phyloP scores from a whole-genome alignment of 2,113 vertebrate genomes.

The Cygnus atratus region DNA sequence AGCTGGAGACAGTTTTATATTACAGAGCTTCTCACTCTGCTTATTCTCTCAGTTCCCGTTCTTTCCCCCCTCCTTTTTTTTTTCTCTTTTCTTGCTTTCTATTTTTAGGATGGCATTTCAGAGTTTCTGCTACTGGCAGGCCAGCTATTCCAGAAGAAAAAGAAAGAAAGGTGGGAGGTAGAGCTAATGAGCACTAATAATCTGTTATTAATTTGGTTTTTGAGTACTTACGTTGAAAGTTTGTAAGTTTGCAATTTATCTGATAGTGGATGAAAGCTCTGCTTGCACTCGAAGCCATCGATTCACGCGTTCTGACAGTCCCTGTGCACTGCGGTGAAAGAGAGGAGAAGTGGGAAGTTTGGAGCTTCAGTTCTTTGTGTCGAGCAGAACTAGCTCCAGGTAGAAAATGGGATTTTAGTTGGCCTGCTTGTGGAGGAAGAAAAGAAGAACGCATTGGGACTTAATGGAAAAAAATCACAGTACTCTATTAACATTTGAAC shows the following conservation, averaged over 20 bases:
- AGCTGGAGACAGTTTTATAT: conserved; percentile 45
- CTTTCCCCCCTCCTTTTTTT: not conserved
- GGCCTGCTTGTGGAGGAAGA: rapidly evolving
- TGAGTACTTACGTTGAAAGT: not conserved
- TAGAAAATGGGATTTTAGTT: not conserved
- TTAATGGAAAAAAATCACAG: not conserved
- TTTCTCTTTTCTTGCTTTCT: conserved; percentile 11
- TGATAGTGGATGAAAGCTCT: not conserved
- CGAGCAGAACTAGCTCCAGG: not conserved
- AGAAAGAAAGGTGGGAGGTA: conserved; percentile 19
- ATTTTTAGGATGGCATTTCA: conserved; percentile 49
- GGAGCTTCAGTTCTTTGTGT: not conserved
- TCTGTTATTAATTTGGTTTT: not conserved
- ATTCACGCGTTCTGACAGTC: not conserved
- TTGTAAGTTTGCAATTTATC: not conserved
- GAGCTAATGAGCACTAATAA: not conserved
- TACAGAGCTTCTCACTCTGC: conserved; percentile 38
- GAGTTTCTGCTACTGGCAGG: not conserved
- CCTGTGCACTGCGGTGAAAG: not conserved
- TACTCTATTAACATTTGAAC: not conserved
- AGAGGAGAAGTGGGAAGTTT: not conserved
- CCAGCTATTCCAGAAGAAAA: conserved; percentile 5
- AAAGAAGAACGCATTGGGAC: not conserved
- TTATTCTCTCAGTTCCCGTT: conserved; percentile 43
- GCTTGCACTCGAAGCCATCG: not conserved